phyloP scores from a whole-genome alignment of 1,140 invertebrate species.

The Planococcus citri region DNA sequence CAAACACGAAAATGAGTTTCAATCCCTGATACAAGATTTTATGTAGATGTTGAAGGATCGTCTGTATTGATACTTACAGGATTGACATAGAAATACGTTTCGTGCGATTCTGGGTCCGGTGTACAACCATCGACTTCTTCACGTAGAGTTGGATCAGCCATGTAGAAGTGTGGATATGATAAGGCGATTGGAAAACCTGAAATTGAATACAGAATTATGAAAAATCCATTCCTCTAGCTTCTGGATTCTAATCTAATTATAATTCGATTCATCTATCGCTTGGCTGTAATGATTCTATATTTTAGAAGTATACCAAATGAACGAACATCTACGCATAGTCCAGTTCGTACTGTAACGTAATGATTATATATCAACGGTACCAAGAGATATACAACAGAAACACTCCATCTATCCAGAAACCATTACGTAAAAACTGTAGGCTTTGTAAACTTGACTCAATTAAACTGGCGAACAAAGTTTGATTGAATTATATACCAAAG shows the following conservation, averaged over 20 bases:
- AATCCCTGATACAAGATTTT: too few species aligned
- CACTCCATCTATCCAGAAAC: background rate
- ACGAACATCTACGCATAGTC: too few species aligned
- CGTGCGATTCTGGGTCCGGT: constrained; percentile 52
- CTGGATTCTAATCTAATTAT: constrained; percentile 39
- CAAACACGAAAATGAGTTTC: background rate
- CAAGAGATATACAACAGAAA: background rate
- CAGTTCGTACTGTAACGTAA: background rate
- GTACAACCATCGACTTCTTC: constrained; percentile 54
- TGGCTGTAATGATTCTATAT: background rate
- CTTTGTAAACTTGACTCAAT: background rate
- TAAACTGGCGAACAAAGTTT: background rate
- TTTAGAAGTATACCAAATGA: too few species aligned
- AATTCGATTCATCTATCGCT: background rate
- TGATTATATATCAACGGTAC: background rate
- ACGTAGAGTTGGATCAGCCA: constrained; percentile 50
- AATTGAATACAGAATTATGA: constrained; percentile 55
- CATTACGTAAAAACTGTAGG: background rate
- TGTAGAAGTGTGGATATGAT: constrained; percentile 79
- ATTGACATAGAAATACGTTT: constrained; percentile 55
- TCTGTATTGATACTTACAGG: constrained; percentile 39
- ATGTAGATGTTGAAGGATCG: background rate
- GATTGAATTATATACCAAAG: background rate
- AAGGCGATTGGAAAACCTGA: constrained; percentile 65
- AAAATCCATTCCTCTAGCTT: too few species aligned